Base-by-base conservation (phyloP, 2,888 invertebrate species). In the Acronicta leporina region DNA sequence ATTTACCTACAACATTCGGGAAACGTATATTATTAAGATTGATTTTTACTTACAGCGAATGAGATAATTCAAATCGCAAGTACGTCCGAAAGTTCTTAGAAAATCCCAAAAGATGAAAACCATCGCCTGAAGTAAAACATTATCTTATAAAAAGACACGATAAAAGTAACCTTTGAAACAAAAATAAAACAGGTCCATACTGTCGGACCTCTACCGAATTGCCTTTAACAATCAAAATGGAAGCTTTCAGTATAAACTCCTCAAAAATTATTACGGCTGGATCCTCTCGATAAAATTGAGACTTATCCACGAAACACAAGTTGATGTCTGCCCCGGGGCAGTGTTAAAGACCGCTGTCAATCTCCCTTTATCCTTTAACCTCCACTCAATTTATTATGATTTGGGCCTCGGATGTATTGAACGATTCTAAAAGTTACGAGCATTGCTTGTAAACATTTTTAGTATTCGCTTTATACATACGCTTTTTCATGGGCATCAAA, bases 331-430 rank as follows among this genome's bases (percentile, higher is more conserved):
- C 82, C 86, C 81, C 68, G 69, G 74, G 84, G 82, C 85, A 82
- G 82, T 82, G 86, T 82, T 87, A 85, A 89, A 86, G 85, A 85
- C 87, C 87, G 82, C 84, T 89, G 91, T 90, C 90, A 90, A 90
- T 91, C 89, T 86, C 77, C 68, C 73, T 83, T 85, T 85, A 89
- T 88, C 89, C 88, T 77, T 83, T 87, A 87, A 88, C 88, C 88
- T 87, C 80, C 75, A 80, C 84, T 86, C 87, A 89, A 91, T 91
- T 90, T 91, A 88, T 90, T 90, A 90, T 90, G 88, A 88, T 87
- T 76, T 79, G 71, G 74, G 66, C 77, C 60, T 72, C 53, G 47
- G 53, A 67, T 73, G 67, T 74, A 71, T 79, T 85, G 68, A 77
- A 77, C 58, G 63, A 75, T 70, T 73, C 51, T 62, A 65, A 65